phyloP scores from a whole-genome alignment of 2,888 invertebrate genomes.

The Trachelus iudaicus region DNA sequence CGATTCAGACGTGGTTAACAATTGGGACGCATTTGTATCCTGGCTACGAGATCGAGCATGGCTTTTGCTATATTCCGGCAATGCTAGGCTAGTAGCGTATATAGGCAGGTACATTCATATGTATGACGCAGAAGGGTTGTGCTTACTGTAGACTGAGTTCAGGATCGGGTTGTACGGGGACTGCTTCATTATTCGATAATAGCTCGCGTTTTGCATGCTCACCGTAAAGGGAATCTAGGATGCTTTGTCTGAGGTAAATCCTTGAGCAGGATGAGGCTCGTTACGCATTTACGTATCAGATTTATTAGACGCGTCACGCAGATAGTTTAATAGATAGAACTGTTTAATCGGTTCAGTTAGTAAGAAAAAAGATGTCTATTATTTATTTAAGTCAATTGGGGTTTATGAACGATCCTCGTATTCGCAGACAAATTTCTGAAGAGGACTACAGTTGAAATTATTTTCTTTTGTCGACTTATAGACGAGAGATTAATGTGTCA shows the following conservation, averaged over 20 bases:
- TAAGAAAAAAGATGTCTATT: background rate
- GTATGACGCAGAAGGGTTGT: constrained; percentile 16
- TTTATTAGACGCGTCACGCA: background rate
- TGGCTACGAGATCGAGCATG: background rate
- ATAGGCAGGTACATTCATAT: background rate
- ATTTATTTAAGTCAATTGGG: background rate
- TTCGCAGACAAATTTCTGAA: background rate
- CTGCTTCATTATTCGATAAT: background rate
- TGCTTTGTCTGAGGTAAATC: background rate
- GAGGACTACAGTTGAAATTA: background rate
- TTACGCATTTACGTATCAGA: background rate
- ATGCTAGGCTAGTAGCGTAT: background rate
- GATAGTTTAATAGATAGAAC: background rate
- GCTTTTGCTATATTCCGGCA: background rate
- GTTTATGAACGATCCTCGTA: background rate
- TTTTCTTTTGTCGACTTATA: background rate
- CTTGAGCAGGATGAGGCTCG: background rate
- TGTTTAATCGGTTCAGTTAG: background rate
- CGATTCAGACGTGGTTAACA: constrained; percentile 15
- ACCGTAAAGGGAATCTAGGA: background rate
- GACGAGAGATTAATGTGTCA: background rate
- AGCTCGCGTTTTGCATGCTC: background rate
- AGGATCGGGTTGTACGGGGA: background rate
- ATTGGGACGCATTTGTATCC: constrained; percentile 11
- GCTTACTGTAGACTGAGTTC: background rate